Base-by-base conservation (phyloP, 1,140 invertebrate genomes). In the Trichonephila inaurata region DNA sequence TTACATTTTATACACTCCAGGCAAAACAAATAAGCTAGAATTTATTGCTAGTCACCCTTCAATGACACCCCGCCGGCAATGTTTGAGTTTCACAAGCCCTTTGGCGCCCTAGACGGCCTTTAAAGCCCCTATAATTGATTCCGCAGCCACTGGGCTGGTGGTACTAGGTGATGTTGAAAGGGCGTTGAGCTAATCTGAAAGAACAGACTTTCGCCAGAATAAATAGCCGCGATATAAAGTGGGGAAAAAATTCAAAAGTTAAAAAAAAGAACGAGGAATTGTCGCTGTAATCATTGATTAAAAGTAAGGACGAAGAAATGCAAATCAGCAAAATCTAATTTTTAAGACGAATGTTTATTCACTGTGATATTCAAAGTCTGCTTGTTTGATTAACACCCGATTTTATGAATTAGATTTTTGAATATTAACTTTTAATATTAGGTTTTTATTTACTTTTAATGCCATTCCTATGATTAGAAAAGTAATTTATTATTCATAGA, bases 71-170 rank as follows among this genome's bases (percentile, higher is more conserved):
- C 66, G 19, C 19, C 18, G 66, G 44, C 66, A 33, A 69, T 89
- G 88, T 89, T 89, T 89, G 66, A 89, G 88, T 89, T 89, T 89
- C 88, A 58, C 64, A 69, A 77, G 88, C 64, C 88, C 88, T 72
- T 21, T 51, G 64, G 88, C 66, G 58, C 88, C 88, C 40, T 60
- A n/a, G 14, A 77, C 64, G 28, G 24, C 64, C 88, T 69, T 60
- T 72, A 77, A 89, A 88, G 40, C 44, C 88, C 33, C 40, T 77
- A 89, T 89, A 89, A 89, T 89, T 89, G 88, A 89, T 89, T 89
- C n/a, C 58, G 88, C 44, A 72, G 66, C 88, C 66, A 28, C 85
- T 62, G n/a, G n/a, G 64, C 12, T 21, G 14, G 64, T 44, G 40
- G n/a, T 19, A n/a, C 64, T 24, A 58, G 33, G 44, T n/a, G 62